Evolutionary conservation across 1,140 invertebrate genomes (phyloP), one percentile per base, ranked within the genome.

Genomic region (Leptinotarsa texana): DNA sequence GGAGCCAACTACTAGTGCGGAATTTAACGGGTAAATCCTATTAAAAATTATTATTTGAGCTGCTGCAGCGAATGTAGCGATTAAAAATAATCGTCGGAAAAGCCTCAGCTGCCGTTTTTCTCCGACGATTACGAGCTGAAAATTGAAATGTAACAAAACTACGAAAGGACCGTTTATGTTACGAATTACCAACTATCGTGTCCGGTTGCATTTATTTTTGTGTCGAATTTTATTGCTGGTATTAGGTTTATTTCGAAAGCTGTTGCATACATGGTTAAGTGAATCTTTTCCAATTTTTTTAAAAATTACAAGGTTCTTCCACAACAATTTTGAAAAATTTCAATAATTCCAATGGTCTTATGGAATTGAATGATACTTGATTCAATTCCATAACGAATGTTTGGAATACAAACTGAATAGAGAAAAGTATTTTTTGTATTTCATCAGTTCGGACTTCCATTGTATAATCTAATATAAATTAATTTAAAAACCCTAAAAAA

Each of bases 21-120:
- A 70, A 70, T 70, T 61, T 62, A 15, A 27, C 24, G 51, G 61
- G 15, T 73, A 65, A 65, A 65, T 65, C 63, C 72, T 73, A 33
- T 65, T 63, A n/a, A 62, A 73, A 73, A 73, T 63, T 73, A 73
- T 73, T 63, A 73, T 66, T 73, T 63, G 27, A 65, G 63, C 27
- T 49, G 65, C 69, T 49, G 24, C 57, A 61, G 65, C 48, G 18
- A 49, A 5, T 72, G 27, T 47, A 75, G 33, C 69, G 74, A 75
- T 75, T 75, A 72, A 75, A 75, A 75, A 72, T 75, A 75, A 75
- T 75, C 74, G 74, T 69, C 8, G 42, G 67, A 69, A 57, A 75
- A 75, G 68, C 74, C 68, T 66, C 69, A 66, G 68, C 69, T 71
- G 74, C 74, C 63, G 70, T 75, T 75, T 75, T 63, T 62, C 57